Percentiles rank a stretch among this genome's conserved stretches.
Conservation (phyloP, 2,113 vertebrate genomes). For the Pelmatolapia mariae region DNA sequence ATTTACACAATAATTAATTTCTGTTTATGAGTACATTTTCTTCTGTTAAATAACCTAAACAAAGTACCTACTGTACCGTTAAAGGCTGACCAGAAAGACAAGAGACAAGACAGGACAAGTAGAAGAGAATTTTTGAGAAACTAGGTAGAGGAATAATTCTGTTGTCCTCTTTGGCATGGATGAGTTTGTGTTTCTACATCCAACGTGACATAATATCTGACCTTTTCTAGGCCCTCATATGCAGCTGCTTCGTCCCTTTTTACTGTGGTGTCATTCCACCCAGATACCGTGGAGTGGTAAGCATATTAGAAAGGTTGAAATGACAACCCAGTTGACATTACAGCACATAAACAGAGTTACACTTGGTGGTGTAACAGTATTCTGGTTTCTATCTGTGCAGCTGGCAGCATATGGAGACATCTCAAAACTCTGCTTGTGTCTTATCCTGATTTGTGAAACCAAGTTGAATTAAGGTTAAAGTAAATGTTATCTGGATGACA, state of each 20-base stretch:
- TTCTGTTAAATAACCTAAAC: not conserved
- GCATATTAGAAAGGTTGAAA: conserved; percentile 39
- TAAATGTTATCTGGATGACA: not conserved
- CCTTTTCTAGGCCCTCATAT: conserved; percentile 77
- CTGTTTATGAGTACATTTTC: not conserved
- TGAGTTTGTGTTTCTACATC: not conserved
- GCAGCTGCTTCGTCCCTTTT: conserved; percentile 85
- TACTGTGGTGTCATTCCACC: conserved; percentile 85
- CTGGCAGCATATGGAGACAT: not conserved
- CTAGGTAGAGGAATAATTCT: not conserved
- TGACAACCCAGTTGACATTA: not conserved
- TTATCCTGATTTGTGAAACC: not conserved
- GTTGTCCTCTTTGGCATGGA: not conserved
- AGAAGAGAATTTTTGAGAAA: not conserved
- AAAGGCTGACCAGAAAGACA: not conserved
- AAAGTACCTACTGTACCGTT: not conserved
- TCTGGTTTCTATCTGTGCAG: not conserved
- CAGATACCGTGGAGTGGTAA: conserved; percentile 85
- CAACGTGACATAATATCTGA: not conserved
- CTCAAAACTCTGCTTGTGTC: not conserved
- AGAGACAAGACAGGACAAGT: not conserved
- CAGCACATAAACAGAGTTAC: not conserved
- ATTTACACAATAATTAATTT: not conserved
- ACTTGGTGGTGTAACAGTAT: not conserved
- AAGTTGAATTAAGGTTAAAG: not conserved